These are phyloP conservation scores for Prunella fulvescens DNA, from an alignment of 2,113 vertebrate species.

Conservation along the genomic window DNA sequence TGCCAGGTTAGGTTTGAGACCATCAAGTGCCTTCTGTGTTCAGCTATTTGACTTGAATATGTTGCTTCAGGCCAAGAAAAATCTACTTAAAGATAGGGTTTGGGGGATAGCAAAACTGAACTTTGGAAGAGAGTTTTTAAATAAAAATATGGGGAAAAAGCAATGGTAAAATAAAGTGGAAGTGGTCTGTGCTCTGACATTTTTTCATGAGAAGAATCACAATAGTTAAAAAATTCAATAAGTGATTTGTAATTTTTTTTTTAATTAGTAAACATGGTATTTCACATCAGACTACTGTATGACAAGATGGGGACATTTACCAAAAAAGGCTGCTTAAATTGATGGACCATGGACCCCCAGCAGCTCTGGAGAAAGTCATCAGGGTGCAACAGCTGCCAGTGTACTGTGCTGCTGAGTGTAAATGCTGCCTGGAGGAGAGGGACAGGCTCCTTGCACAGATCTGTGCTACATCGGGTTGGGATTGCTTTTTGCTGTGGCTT, in stretches of 20 bases:
- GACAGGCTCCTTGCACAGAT: background rate
- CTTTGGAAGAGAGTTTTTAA: background rate
- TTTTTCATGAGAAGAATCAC: background rate
- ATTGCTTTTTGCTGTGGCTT: background rate
- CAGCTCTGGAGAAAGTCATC: background rate
- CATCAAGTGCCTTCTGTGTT: background rate
- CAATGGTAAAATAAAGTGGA: background rate
- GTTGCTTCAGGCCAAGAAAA: background rate
- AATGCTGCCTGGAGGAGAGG: background rate
- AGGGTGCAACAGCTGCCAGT: rapidly evolving
- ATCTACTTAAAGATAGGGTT: background rate
- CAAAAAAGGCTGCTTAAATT: background rate
- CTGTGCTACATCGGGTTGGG: rapidly evolving
- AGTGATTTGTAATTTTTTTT: background rate
- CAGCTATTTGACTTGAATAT: background rate
- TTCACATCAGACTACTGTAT: background rate
- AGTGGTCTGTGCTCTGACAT: background rate
- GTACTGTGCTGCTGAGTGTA: background rate
- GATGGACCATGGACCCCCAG: rapidly evolving
- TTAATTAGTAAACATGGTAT: background rate
- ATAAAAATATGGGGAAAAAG: background rate
- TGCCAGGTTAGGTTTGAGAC: background rate
- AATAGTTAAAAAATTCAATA: background rate
- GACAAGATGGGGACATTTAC: background rate
- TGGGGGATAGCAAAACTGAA: background rate